phyloP scores from a whole-genome alignment of 2,888 invertebrate species.

The Brassicogethes aeneus region DNA sequence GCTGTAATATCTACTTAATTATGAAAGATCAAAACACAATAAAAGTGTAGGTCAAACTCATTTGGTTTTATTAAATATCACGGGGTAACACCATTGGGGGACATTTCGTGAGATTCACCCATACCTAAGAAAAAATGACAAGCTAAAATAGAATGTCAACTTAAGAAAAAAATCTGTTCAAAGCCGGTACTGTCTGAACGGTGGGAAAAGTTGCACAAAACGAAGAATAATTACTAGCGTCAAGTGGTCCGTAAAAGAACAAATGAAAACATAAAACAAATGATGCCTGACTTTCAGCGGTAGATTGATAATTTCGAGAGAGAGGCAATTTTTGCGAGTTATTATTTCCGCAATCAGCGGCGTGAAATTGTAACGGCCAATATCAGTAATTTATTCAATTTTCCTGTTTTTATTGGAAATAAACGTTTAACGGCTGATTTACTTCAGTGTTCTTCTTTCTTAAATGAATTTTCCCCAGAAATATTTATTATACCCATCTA shows the following conservation, averaged over 20 bases:
- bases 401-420: constrained; percentile 31
- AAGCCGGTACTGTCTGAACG: too few relatives aligned
- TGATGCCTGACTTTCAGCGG: constrained; percentile 34
- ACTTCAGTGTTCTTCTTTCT: constrained; percentile 32
- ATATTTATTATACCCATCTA: too few relatives aligned
- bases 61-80: too few relatives aligned
- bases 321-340: constrained; percentile 27
- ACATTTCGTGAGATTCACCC: too few relatives aligned
- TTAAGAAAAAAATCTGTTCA: too few relatives aligned
- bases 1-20: too few relatives aligned
- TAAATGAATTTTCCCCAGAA: too few relatives aligned
- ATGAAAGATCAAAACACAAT: too few relatives aligned
- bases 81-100: too few relatives aligned
- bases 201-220: constrained; percentile 13
- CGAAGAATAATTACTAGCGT: constrained; percentile 39
- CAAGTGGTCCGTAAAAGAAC: constrained; percentile 39
- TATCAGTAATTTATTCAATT: constrained; percentile 37
- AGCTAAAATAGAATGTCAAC: too few relatives aligned
- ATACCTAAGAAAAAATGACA: too few relatives aligned
- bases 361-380: constrained; percentile 35
- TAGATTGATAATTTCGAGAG: constrained; percentile 30
- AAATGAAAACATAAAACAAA: constrained; percentile 41
- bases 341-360: constrained; percentile 31
- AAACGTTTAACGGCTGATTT: constrained; percentile 33
- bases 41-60: too few relatives aligned